phyloP scores from a whole-genome alignment of 2,888 invertebrate species.

The Mythimna vitellina region DNA sequence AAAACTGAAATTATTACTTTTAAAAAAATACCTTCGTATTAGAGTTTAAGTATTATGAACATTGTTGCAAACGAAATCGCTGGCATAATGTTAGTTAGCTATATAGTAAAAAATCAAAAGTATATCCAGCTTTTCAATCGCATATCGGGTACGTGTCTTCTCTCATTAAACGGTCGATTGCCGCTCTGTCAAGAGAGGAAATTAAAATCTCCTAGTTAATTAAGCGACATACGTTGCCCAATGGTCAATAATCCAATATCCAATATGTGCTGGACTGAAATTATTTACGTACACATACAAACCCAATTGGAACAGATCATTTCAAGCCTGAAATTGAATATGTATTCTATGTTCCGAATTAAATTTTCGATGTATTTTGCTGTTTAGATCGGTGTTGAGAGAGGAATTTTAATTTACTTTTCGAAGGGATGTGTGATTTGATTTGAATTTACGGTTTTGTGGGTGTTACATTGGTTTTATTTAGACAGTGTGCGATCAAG shows the following conservation, averaged over 20 bases:
- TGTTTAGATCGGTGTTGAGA: slow-evolving; percentile 20
- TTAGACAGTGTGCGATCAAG: not conserved
- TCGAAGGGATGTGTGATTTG: not conserved
- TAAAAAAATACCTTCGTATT: too few relatives aligned
- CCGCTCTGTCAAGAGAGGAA: slow-evolving; percentile 58
- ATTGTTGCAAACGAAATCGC: too few relatives aligned
- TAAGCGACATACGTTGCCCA: slow-evolving; percentile 56
- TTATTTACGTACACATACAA: slow-evolving; percentile 44
- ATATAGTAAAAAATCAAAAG: not conserved
- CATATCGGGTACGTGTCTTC: slow-evolving; percentile 13
- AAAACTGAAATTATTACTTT: too few relatives aligned
- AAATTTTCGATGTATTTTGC: slow-evolving; percentile 23
- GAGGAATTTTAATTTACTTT: slow-evolving; percentile 8
- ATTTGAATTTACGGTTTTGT: not conserved
- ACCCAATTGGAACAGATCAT: slow-evolving; percentile 48
- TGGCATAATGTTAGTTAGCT: too few relatives aligned
- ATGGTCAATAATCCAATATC: slow-evolving; percentile 50
- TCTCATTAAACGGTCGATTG: slow-evolving; percentile 46
- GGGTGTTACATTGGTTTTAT: not conserved
- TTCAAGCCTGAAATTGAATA: slow-evolving; percentile 47
- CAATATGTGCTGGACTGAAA: slow-evolving; percentile 47
- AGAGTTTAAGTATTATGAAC: too few relatives aligned
- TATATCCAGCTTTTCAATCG: slow-evolving; percentile 5
- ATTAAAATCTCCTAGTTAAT: slow-evolving; percentile 68
- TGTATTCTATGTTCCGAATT: slow-evolving; percentile 29